Base-by-base conservation (phyloP, 2,888 invertebrate genomes). In the Mythimna vitellina region DNA sequence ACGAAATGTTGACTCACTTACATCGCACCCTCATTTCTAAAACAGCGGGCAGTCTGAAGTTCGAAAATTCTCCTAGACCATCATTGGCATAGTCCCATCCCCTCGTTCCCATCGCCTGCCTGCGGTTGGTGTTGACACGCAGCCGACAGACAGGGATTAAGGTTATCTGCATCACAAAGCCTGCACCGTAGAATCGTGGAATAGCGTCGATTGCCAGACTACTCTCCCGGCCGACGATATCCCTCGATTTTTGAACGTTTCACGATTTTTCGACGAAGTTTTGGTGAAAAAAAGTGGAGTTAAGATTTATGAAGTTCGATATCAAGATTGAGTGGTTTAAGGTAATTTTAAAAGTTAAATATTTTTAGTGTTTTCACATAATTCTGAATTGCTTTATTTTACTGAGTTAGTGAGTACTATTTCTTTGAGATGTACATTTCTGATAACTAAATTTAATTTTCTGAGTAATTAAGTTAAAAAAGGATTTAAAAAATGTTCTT, bases 131-230 rank as follows among this genome's bases (percentile, higher is more conserved):
- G 95, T 93, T 94, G 95, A 96, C 95, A 94, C 92, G 93, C 89
- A 90, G 91, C 90, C 93, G 94, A 94, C 95, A 96, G 95, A 93
- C 93, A 93, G 88, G 94, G 95, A 94, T 95, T 94, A 95, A 90
- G 93, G 94, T 90, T 91, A 96, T 96, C 95, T 95, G 95, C 96
- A 96, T 96, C 94, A 96, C 95, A 96, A 96, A 95, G 95, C 94
- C 88, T 87, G 89, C 89, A 87, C 85, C 86, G 86, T 78, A 79
- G 83, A 75, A 80, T 78, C 86, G 86, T 78, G 80, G 83, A 75
- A 80, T 79, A 81, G 85, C 82, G 83, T 73, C 85, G 83, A 85
- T 80, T 85, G 78, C 80, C 75, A 83, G 85, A 77, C 81, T 80
- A 84, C 72, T 80, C 80, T 71, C 62, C 76, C 72, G 78, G 53